Conservation (phyloP, 2,888 invertebrate genomes). For the Periphyllus acericola region DNA sequence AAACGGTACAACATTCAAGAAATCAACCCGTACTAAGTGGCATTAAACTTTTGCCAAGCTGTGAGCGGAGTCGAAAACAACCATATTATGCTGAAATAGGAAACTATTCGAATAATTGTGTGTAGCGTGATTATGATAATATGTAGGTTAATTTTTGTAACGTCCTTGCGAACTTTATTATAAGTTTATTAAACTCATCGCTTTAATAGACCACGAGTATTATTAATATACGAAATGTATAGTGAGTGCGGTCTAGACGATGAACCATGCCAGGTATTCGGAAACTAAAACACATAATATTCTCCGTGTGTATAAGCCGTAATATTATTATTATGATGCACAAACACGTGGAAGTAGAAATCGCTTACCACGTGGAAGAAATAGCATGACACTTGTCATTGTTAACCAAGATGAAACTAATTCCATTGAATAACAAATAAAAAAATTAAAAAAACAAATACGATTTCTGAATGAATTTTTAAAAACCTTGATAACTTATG, state of each 20-base stretch:
- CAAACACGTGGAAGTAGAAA: neutral
- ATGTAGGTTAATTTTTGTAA: no score
- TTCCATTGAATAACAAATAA: no score
- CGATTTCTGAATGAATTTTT: no score
- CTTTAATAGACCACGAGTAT: neutral
- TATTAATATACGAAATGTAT: neutral
- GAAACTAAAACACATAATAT: constrained; percentile 8
- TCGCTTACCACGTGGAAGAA: constrained; percentile 22
- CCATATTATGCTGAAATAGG: no score
- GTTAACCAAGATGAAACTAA: neutral
- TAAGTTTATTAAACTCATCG: neutral
- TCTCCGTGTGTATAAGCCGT: neutral
- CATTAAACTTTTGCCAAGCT: no score
- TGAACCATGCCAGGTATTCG: constrained; percentile 22
- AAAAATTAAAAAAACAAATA: no score
- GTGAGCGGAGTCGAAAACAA: no score
- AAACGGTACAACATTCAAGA: no score
- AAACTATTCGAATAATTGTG: no score
- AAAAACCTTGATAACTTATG: no score
- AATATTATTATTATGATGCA: neutral
- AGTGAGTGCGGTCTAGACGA: constrained; percentile 10
- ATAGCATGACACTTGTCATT: neutral
- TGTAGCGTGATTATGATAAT: no score
- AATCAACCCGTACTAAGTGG: no score
- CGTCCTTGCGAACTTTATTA: neutral